Percentiles rank a stretch among this genome's conserved stretches.
Evolutionary conservation across 2,888 invertebrate genomes (phyloP).

Genomic region (Macaria notata): DNA sequence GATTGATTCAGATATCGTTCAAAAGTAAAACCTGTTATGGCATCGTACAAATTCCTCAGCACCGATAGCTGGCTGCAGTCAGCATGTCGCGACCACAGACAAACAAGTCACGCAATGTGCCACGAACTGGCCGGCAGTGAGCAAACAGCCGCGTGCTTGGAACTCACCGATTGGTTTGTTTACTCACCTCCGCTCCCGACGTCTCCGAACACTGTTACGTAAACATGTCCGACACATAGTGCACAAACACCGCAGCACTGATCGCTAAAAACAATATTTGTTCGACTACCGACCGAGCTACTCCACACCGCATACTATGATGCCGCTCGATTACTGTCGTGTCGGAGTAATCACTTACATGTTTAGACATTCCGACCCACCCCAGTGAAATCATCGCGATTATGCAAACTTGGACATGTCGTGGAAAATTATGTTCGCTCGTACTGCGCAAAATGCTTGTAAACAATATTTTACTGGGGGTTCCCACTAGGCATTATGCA

Average conservation of each 20-base stretch:
- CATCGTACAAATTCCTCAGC: no score
- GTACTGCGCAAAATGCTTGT: constrained; percentile 56
- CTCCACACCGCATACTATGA: constrained; percentile 28
- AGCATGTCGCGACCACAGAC: not conserved
- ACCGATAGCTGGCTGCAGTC: not conserved
- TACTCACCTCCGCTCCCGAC: constrained; percentile 51
- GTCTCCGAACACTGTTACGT: constrained; percentile 69
- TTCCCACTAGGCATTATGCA: constrained; percentile 36
- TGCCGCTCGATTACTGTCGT: constrained; percentile 33
- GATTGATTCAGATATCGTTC: no score
- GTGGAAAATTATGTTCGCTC: constrained; percentile 53
- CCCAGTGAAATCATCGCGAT: constrained; percentile 35
- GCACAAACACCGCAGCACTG: constrained; percentile 72
- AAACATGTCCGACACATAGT: constrained; percentile 63
- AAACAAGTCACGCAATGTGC: constrained; percentile 32
- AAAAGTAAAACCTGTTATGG: no score
- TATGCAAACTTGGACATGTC: constrained; percentile 42
- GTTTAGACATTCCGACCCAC: constrained; percentile 31
- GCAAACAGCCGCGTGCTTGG: constrained; percentile 59
- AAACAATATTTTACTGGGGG: constrained; percentile 52
- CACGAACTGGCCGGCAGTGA: constrained; percentile 46
- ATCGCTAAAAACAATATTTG: constrained; percentile 80
- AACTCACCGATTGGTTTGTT: constrained; percentile 55
- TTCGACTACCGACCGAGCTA: constrained; percentile 57
- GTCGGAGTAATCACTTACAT: constrained; percentile 6